These are phyloP conservation scores for Poeciliopsis gracilis DNA, from an alignment of 2,797 vertebrate species.

Conservation along the genomic window DNA sequence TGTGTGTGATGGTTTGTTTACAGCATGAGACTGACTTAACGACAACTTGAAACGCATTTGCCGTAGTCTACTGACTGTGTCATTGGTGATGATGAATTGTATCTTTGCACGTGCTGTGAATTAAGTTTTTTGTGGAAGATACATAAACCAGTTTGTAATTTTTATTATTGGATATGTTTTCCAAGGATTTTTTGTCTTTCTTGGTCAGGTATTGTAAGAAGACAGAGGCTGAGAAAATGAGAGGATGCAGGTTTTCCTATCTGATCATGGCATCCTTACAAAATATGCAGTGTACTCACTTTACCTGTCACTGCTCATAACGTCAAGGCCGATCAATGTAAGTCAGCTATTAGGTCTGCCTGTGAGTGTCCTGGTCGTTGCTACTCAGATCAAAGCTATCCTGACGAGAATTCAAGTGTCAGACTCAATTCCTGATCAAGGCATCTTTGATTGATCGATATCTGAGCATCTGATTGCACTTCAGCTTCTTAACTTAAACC, in stretches of 20 bases:
- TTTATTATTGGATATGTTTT: neutral
- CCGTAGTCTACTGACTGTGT: neutral
- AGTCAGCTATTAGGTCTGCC: neutral
- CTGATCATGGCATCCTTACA: neutral
- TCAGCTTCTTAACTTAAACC: neutral
- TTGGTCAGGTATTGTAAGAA: neutral
- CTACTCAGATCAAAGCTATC: neutral
- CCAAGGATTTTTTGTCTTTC: neutral
- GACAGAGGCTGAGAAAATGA: neutral
- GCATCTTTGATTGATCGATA: neutral
- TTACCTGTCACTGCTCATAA: slow-evolving; percentile 1
- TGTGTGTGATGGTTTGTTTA: slow-evolving; percentile 7
- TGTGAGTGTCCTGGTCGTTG: neutral
- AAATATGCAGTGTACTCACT: neutral
- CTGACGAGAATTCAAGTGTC: neutral
- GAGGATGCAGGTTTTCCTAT: neutral
- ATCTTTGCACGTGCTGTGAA: neutral
- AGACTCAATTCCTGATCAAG: neutral
- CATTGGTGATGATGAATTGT: neutral
- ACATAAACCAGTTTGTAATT: neutral
- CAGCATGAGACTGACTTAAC: neutral
- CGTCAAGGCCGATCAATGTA: neutral
- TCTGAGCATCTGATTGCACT: neutral
- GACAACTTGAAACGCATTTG: neutral
- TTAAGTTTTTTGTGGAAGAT: neutral